phyloP scores from a whole-genome alignment of 2,888 invertebrate species.

The Caradrina clavipalpis region DNA sequence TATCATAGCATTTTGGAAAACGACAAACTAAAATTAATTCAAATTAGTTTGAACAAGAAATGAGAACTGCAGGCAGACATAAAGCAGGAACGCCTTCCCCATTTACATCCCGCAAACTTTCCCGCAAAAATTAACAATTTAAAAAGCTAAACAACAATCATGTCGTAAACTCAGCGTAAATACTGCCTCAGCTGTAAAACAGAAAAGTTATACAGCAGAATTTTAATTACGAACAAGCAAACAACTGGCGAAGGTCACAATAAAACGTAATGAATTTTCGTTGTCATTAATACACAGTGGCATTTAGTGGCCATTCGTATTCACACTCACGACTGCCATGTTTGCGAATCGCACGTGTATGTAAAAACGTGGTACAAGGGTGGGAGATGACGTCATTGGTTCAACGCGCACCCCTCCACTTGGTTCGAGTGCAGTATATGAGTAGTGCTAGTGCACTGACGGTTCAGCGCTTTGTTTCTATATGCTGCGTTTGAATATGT shows the following conservation, averaged over 20 bases:
- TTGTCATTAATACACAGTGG: constrained; percentile 62
- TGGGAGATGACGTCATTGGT: constrained; percentile 84
- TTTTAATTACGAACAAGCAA: constrained; percentile 63
- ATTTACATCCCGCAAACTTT: constrained; percentile 48
- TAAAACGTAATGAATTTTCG: constrained; percentile 61
- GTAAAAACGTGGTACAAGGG: constrained; percentile 69
- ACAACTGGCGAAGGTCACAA: constrained; percentile 57
- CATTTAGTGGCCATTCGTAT: constrained; percentile 71
- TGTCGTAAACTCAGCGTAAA: constrained; percentile 58
- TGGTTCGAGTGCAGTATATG: constrained; percentile 56
- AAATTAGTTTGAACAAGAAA: background rate
- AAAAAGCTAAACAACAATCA: constrained; percentile 60
- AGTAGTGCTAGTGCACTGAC: constrained; percentile 49
- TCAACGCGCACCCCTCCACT: constrained; percentile 81
- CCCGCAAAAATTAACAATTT: constrained; percentile 59
- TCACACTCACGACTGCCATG: constrained; percentile 73
- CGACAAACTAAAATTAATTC: background rate
- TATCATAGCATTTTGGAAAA: too few species aligned
- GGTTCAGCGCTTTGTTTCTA: constrained; percentile 55
- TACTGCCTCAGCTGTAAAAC: constrained; percentile 59
- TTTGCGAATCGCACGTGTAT: constrained; percentile 69
- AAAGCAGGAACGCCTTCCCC: constrained; percentile 26
- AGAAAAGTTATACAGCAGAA: constrained; percentile 62
- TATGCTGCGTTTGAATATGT: constrained; percentile 52
- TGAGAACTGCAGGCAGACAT: constrained; percentile 7